Evolutionary conservation across 2,797 vertebrate genomes (phyloP).

Genomic region (Choloepus didactylus): DNA sequence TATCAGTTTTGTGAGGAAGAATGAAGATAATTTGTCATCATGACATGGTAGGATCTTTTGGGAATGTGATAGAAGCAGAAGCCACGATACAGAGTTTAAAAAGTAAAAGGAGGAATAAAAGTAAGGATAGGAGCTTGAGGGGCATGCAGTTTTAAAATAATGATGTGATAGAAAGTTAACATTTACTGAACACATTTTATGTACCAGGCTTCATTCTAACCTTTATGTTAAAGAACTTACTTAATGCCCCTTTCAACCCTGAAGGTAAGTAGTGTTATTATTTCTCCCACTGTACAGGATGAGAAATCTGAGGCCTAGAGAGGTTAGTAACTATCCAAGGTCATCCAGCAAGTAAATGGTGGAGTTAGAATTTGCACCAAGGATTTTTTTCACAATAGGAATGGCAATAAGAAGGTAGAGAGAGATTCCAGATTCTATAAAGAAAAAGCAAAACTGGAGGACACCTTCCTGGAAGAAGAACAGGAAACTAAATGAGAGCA

Average conservation of each 20-base stretch:
- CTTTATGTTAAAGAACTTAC: background rate
- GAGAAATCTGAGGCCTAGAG: background rate
- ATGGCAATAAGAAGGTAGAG: background rate
- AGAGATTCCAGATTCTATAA: background rate
- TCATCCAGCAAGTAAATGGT: background rate
- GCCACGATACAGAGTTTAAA: background rate
- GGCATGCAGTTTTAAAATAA: background rate
- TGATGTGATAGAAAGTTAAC: background rate
- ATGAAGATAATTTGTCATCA: background rate
- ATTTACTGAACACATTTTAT: background rate
- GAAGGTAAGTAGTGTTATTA: background rate
- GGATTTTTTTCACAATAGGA: background rate
- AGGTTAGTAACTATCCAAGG: background rate
- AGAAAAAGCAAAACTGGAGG: background rate
- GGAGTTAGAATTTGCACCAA: background rate
- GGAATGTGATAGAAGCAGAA: slow-evolving; percentile 40
- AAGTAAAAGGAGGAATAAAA: slow-evolving; percentile 29
- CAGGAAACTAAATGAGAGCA: background rate
- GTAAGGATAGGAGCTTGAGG: background rate
- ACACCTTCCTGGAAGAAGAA: background rate
- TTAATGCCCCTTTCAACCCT: background rate
- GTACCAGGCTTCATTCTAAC: background rate
- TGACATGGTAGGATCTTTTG: background rate
- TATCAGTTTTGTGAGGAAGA: background rate
- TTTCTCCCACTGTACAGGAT: background rate